These are phyloP conservation scores for Arnoldichthys spilopterus DNA, from an alignment of 2,797 vertebrate genomes.

Conservation along the genomic window DNA sequence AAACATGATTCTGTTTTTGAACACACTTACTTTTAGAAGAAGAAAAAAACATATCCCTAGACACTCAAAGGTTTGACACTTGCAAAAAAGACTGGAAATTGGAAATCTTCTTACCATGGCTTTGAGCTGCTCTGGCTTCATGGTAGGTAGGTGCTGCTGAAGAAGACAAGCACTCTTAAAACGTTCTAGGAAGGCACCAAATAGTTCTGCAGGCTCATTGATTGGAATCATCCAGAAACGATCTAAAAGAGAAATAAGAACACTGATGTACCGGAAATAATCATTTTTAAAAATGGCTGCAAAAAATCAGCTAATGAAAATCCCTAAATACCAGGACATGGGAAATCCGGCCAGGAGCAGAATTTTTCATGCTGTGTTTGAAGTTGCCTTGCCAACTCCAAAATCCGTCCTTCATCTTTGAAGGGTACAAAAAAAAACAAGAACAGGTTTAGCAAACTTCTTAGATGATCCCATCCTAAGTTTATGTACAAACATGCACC, in stretches of 20 bases:
- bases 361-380: constrained; percentile 91
- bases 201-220: constrained; percentile 83
- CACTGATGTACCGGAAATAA: background rate
- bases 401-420: constrained; percentile 86
- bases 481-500: background rate
- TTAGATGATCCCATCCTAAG: background rate
- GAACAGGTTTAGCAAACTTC: background rate
- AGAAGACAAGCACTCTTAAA: constrained; percentile 87
- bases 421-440: background rate
- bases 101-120: constrained; percentile 79
- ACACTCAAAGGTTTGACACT: background rate
- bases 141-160: constrained; percentile 89
- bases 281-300: background rate
- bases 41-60: too few relatives aligned
- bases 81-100: background rate
- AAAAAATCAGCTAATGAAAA: background rate
- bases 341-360: constrained; percentile 96
- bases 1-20: too few relatives aligned
- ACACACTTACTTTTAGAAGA: too few relatives aligned
- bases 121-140: constrained; percentile 89
- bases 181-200: constrained; percentile 85
- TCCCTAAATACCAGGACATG: constrained; percentile 85
- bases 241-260: constrained; percentile 70
- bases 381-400: constrained; percentile 85
- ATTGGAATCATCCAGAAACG: constrained; percentile 87